Evolutionary conservation across 1,140 invertebrate species (phyloP), one percentile per base, ranked within the genome.

Genomic region (Dinoponera quadriceps): DNA sequence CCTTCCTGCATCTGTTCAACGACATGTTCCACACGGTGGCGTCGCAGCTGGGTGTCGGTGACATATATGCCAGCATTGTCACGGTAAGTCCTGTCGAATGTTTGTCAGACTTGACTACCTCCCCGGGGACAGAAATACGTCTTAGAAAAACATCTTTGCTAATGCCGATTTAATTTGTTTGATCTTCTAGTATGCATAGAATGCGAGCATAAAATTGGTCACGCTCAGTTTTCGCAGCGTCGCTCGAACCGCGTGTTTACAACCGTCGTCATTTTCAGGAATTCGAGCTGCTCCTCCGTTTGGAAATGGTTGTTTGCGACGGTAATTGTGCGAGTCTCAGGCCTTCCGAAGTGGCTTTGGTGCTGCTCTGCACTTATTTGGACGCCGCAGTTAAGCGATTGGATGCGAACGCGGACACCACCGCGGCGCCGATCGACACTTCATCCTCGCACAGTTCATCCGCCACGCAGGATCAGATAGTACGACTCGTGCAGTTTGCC

Each of bases 231-330:
- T 33, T 33, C 3, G n/a, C 20, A 4, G 7, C 33, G 9, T 22
- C 1, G 4, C 4, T 68, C 0, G 44, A 16, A 65, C 59, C 75
- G n/a, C 18, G 27, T 66, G 11, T 22, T 13, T 38, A 65, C 22
- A 9, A 16, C 1, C 7, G 27, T 63, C 74, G 25, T 85, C 65
- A 25, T 55, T 87, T 86, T 51, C 89, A 95, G 95, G 95, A 95
- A 89, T 94, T 95, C 29, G 95, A 96, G 86, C 92, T 97, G 29
- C 93, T 96, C 55, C 95, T 96, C 86, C 94, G 96, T 63, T 90
- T 97, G 86, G 97, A 97, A 94, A 96, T 97, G 85, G 94, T 97
- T 55, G 94, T 95, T 38, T 97, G 97, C 87, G 96, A 97, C 91
- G 96, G 96, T 0, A 95, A 95, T 81, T 97, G 96, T 83, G 95